Base-by-base conservation (phyloP, 2,797 vertebrate genomes). In the Heterohyrax brucei region DNA sequence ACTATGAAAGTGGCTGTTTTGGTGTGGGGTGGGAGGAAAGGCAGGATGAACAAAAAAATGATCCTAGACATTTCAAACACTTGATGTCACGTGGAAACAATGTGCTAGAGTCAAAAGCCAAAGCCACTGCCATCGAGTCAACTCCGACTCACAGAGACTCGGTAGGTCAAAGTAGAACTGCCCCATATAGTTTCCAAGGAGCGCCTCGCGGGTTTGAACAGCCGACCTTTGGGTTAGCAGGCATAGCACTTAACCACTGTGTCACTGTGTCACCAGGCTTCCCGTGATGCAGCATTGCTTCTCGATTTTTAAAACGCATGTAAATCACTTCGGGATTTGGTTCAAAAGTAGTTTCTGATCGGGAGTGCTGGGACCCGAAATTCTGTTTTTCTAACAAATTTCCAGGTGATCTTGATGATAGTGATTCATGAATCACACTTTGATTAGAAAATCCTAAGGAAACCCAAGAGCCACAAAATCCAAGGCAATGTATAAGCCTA, bases 221-320 rank as follows among this genome's bases (percentile, higher is more conserved):
- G 39, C 39, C 39, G 3, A 39, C 39, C 39, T 39, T 39, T 39
- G 39, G 39, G 39, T 39, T 39, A 39, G 39, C 39, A 39, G 39
- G 39, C 39, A 3, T 39, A 39, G 39, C 39, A 39, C 39, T 39
- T 39, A 39, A 39, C 39, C 39, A 39, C 39, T 39, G 39, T 39
- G 39, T 39, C 39, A 39, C 39, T 39, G 39, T 39, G 39, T 39
- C 39, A 39, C 39, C 39, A 39, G 39, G 39, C 39, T 39, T 39
- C 3, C 39, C 39, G 12, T 48, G 13, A 2, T 9, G 5, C 14
- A 46, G 3, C 7, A 26, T 0, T 2, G 14, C 22, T 77, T 75
- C 61, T 84, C 26, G 30, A 5, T 18, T 12, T 59, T 56, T 3
- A 33, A 7, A 14, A 19, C n/a, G 9, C 26, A 56, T 30, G 12